These are phyloP conservation scores for Belgica antarctica DNA, from an alignment of 2,888 invertebrate genomes.

Conservation along the genomic window DNA sequence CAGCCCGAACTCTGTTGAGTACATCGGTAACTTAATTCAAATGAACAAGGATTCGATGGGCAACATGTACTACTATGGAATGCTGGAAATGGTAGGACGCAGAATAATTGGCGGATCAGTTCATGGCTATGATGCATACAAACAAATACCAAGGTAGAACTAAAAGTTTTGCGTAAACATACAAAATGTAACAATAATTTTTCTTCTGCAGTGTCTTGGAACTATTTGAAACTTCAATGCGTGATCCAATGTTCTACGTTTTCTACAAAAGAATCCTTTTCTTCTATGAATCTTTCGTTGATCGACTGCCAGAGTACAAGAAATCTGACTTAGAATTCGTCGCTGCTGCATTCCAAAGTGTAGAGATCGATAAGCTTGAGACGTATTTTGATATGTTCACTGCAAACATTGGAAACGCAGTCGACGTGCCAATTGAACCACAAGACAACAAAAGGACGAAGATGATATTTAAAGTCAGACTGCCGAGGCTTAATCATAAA, in stretches of 20 bases:
- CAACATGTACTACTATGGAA: slow-evolving; percentile 59
- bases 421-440: slow-evolving; percentile 49
- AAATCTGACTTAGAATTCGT: slow-evolving; percentile 62
- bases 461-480: slow-evolving; percentile 19
- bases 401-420: slow-evolving; percentile 59
- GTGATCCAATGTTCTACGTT: slow-evolving; percentile 72
- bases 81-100: slow-evolving; percentile 56
- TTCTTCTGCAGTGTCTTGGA: slow-evolving; percentile 56
- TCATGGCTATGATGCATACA: slow-evolving; percentile 49
- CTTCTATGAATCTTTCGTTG: slow-evolving; percentile 62
- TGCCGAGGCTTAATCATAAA: slow-evolving; percentile 62
- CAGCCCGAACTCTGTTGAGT: slow-evolving; percentile 54
- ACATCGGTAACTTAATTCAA: slow-evolving; percentile 60
- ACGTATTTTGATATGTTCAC: slow-evolving; percentile 70
- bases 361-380: slow-evolving; percentile 63
- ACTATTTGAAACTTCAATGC: slow-evolving; percentile 64
- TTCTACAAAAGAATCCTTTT: slow-evolving; percentile 63
- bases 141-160: slow-evolving; percentile 48
- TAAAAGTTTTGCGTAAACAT: background rate
- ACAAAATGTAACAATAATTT: background rate
- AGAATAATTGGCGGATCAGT: slow-evolving; percentile 58
- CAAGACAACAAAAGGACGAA: slow-evolving; percentile 8
- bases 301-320: slow-evolving; percentile 62
- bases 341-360: slow-evolving; percentile 63
- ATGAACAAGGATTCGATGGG: slow-evolving; percentile 58